These are phyloP conservation scores for Stenodema calcarata DNA, from an alignment of 2,888 invertebrate species.

Conservation along the genomic window DNA sequence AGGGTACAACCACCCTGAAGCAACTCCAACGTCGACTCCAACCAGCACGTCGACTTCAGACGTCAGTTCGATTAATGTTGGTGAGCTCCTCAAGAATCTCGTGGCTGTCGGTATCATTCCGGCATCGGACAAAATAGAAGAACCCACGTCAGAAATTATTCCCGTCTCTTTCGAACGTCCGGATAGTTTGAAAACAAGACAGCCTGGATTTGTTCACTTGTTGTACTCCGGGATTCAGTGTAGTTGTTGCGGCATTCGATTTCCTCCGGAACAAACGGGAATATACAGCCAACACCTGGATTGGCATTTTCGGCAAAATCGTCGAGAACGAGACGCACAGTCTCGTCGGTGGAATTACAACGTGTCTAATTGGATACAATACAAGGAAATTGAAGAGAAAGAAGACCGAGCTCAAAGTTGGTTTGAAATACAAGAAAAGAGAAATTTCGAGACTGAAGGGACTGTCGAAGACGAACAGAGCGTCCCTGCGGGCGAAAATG, in stretches of 20 bases:
- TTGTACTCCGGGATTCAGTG: constrained; percentile 92
- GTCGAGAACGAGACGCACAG: constrained; percentile 84
- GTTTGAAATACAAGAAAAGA: constrained; percentile 76
- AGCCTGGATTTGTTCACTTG: constrained; percentile 64
- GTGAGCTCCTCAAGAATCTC: constrained; percentile 82
- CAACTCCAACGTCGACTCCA: not conserved
- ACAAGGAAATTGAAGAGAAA: constrained; percentile 89
- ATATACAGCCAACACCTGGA: constrained; percentile 95
- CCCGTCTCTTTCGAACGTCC: constrained; percentile 73
- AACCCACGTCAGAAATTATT: constrained; percentile 62
- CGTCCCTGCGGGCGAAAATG: constrained; percentile 73
- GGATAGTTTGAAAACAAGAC: constrained; percentile 78
- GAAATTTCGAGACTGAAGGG: constrained; percentile 63
- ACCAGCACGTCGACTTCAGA: not conserved
- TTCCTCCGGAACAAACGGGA: constrained; percentile 86
- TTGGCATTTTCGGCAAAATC: constrained; percentile 97
- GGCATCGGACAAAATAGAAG: constrained; percentile 50
- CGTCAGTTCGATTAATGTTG: constrained; percentile 70
- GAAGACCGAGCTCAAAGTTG: constrained; percentile 77
- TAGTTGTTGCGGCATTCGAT: constrained; percentile 92
- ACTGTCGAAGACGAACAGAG: constrained; percentile 70
- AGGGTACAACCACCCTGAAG: constrained; percentile 56
- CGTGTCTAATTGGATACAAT: constrained; percentile 89
- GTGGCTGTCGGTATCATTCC: constrained; percentile 83
- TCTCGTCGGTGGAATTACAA: constrained; percentile 91